phyloP scores from a whole-genome alignment of 2,797 vertebrate genomes.

The Trichosurus vulpecula region DNA sequence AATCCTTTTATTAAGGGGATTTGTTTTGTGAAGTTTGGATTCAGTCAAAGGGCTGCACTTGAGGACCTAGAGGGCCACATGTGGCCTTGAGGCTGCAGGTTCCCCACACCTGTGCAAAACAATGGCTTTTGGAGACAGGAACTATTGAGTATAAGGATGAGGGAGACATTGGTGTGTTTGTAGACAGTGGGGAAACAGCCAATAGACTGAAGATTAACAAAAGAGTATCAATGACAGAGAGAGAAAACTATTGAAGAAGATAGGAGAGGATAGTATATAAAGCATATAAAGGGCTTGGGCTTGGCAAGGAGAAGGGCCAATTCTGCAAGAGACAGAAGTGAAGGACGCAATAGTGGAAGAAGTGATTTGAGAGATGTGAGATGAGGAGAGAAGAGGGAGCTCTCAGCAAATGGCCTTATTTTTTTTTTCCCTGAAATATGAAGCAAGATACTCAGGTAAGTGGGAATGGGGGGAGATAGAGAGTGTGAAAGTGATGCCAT shows the following conservation, averaged over 20 bases:
- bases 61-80: no score
- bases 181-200: neutral
- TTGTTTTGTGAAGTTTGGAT: no score
- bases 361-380: neutral
- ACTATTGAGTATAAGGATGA: neutral
- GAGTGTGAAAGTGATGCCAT: neutral
- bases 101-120: neutral
- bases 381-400: neutral
- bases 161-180: neutral
- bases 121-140: neutral
- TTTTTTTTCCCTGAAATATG: neutral
- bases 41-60: no score
- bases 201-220: neutral
- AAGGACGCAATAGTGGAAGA: neutral
- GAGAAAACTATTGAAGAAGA: neutral
- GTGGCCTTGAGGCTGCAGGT: no score
- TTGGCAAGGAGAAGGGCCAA: neutral
- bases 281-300: neutral
- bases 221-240: neutral
- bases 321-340: neutral
- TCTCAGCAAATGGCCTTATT: neutral
- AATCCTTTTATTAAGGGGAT: no score
- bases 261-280: neutral
- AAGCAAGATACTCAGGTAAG: neutral
- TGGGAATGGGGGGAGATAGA: neutral